Evolutionary conservation across 2,797 vertebrate genomes (phyloP).

Genomic region (Trichosurus vulpecula): DNA sequence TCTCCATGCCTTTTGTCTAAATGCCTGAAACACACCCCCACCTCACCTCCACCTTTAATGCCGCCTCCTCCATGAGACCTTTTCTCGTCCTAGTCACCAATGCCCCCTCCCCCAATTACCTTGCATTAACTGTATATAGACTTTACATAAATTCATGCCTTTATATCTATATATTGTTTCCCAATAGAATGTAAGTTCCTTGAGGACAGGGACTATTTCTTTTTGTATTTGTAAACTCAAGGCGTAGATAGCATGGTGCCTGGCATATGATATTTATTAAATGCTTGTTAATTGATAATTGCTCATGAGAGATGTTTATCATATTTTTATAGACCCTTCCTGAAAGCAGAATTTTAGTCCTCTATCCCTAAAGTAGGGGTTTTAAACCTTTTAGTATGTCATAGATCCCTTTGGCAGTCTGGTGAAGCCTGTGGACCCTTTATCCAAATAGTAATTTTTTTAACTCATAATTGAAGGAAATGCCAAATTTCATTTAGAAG

Average conservation of each 20-base stretch:
- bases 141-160: neutral
- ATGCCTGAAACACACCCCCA: no score
- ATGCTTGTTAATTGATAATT: no score
- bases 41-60: no score
- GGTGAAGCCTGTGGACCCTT: neutral
- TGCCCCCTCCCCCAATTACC: no score
- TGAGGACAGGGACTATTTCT: neutral
- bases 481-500: neutral
- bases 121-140: no score
- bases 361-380: neutral
- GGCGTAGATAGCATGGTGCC: neutral
- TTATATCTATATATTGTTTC: neutral
- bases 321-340: neutral
- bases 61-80: no score
- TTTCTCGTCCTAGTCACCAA: no score
- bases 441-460: neutral
- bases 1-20: neutral
- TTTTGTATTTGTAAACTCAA: neutral
- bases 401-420: neutral
- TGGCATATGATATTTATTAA: no score
- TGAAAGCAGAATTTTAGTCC: neutral
- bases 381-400: neutral
- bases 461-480: neutral
- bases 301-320: neutral
- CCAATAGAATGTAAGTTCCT: neutral